Percentiles rank a stretch among this genome's conserved stretches.
Conservation (phyloP, 2,113 vertebrate genomes). For the Ptyas mucosa region DNA sequence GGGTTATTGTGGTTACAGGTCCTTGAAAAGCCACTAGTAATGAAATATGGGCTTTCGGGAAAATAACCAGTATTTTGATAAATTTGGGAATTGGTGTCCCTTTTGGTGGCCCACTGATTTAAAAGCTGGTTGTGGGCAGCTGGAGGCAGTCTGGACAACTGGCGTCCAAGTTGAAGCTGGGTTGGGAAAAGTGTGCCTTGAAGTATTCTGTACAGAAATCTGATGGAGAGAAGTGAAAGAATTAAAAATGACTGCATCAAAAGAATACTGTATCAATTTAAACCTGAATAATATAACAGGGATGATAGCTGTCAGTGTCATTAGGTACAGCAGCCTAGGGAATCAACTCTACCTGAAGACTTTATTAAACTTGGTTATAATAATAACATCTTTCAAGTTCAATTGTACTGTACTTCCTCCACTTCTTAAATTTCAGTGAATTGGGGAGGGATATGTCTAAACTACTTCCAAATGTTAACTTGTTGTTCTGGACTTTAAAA, state of each 20-base stretch:
- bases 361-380: neutral
- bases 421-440: neutral
- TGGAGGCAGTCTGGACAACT: slow-evolving; percentile 71
- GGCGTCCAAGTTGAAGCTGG: slow-evolving; percentile 85
- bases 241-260: slow-evolving; percentile 10
- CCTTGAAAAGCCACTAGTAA: neutral
- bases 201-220: slow-evolving; percentile 88
- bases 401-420: neutral
- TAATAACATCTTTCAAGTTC: neutral
- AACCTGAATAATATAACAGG: neutral
- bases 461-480: neutral
- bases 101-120: slow-evolving; percentile 34
- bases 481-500: neutral
- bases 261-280: neutral
- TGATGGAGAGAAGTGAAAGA: slow-evolving; percentile 55
- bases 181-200: slow-evolving; percentile 88
- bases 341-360: neutral
- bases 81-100: slow-evolving; percentile 24
- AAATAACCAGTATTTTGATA: slow-evolving; percentile 30
- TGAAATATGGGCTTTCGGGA: slow-evolving; percentile 19
- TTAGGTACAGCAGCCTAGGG: neutral
- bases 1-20: slow-evolving; percentile 31
- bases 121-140: slow-evolving; percentile 68
- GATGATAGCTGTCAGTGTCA: neutral
- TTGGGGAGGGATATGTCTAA: neutral